Percentiles rank a stretch among this genome's conserved stretches.
Evolutionary conservation across 2,888 invertebrate genomes (phyloP).

Genomic region (Empis stercorea): DNA sequence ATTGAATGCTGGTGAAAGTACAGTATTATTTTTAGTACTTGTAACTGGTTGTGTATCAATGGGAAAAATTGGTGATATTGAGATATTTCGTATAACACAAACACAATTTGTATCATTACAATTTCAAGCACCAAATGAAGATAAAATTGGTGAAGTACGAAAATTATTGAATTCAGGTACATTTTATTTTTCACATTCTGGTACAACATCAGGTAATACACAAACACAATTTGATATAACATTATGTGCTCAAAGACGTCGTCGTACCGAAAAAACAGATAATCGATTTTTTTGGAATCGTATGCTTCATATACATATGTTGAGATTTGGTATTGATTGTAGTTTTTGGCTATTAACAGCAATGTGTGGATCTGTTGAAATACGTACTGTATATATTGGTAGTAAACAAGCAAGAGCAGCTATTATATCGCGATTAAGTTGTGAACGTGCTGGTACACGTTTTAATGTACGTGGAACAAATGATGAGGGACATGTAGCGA

Average conservation of each 20-base stretch:
- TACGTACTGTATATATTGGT: constrained; percentile 96
- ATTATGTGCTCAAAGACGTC: constrained; percentile 80
- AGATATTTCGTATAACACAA: constrained; percentile 89
- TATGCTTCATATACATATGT: constrained; percentile 84
- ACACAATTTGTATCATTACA: constrained; percentile 82
- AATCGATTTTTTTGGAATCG: constrained; percentile 99
- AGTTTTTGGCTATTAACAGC: constrained; percentile 84
- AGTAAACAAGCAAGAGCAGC: constrained; percentile 87
- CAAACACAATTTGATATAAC: constrained; percentile 71
- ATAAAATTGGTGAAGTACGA: constrained; percentile 51
- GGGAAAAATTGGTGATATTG: constrained; percentile 88
- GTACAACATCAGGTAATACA: constrained; percentile 22
- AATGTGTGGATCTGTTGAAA: constrained; percentile 96
- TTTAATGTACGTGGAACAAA: constrained; percentile 99
- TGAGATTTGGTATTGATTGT: constrained; percentile 83
- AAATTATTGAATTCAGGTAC: constrained; percentile 95
- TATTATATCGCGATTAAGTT: constrained; percentile 90
- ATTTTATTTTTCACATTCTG: constrained; percentile 75
- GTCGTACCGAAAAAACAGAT: constrained; percentile 69
- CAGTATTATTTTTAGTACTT: constrained; percentile 77
- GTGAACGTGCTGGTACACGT: constrained; percentile 94
- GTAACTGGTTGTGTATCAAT: constrained; percentile 94
- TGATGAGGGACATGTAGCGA: constrained; percentile 98
- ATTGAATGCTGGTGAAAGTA: constrained; percentile 70
- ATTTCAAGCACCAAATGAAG: constrained; percentile 49